Evolutionary conservation across 2,113 vertebrate species (phyloP), one percentile per base, ranked within the genome.

Genomic region (Miniopterus natalensis): DNA sequence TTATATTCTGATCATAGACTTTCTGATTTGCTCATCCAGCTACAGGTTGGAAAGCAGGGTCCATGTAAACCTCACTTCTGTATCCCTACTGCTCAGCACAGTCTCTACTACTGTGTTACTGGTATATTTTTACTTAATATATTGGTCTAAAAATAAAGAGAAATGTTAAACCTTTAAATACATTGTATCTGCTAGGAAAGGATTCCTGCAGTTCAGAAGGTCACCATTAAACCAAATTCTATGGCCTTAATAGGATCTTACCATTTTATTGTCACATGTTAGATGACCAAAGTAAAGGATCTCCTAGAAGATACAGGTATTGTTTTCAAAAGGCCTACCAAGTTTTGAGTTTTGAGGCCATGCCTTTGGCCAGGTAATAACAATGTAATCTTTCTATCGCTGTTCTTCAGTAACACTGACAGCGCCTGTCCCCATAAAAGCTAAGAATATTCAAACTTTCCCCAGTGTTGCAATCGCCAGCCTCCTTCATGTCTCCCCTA

Each of bases 81-180:
- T 36, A 4, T 75, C 1, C 23, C 40, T n/a, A 3, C 7, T 68
- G 2, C n/a, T 63, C 73, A 59, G 2, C 0, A 13, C 1, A 27
- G 13, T 88, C 36, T 87, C 78, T 65, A 31, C 31, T 25, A 45
- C 40, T 75, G 45, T 59, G 45, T 65, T 53, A 42, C 27, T 63
- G 13, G 49, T 17, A 29, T 92, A 20, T 68, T 53, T 94, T 80
- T 36, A 61, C 18, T 87, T 10, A 55, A 57, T 47, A 2, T 21
- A 3, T 42, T 73, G 47, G 31, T 71, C 57, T 42, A 91, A 93
- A 94, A 61, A 73, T 47, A 93, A 88, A n/a, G 14, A 81, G 21
- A 61, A 88, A 91, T 25, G 18, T 36, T 66, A 88, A 90, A 73
- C 86, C 18, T 66, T 14, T 9, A 18, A 79, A 42, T 53, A 78